phyloP scores from a whole-genome alignment of 2,888 invertebrate genomes.

The Leucophenga montana region DNA sequence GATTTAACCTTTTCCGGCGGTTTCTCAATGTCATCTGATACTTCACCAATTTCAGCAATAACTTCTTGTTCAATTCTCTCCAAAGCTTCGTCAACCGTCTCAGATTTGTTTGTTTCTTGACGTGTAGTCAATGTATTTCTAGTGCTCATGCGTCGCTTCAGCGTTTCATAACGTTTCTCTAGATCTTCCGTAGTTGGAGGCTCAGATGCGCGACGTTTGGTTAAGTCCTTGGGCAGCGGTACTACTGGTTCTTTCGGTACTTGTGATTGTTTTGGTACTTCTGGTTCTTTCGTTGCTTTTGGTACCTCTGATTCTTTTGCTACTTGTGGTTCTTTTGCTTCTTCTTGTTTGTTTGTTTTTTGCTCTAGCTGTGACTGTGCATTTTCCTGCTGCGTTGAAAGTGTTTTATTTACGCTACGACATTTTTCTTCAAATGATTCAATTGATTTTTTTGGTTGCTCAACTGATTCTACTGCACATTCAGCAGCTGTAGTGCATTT shows the following conservation, averaged over 20 bases:
- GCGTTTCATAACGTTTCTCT: conserved; percentile 61
- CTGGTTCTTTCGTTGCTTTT: too few species aligned
- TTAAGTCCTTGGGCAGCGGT: conserved; percentile 30
- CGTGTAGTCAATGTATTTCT: conserved; percentile 38
- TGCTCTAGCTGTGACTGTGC: background rate
- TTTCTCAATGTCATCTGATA: conserved; percentile 17
- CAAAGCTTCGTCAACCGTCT: conserved; percentile 52
- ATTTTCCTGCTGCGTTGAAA: conserved; percentile 15
- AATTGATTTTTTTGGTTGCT: background rate
- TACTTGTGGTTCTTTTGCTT: conserved; percentile 28
- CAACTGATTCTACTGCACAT: background rate
- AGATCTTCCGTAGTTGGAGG: conserved; percentile 66
- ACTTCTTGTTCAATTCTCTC: conserved; percentile 55
- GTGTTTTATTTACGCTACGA: conserved; percentile 2
- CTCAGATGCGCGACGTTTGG: conserved; percentile 56
- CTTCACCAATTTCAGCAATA: conserved; percentile 42
- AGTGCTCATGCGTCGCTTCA: conserved; percentile 57
- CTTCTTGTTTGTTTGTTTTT: background rate
- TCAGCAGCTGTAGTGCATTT: background rate
- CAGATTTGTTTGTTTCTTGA: conserved; percentile 25
- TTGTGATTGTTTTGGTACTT: too few species aligned
- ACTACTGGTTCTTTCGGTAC: conserved; percentile 26
- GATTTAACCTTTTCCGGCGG: conserved; percentile 34
- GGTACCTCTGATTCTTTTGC: conserved; percentile 16
- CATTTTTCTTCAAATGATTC: conserved; percentile 28